These are phyloP conservation scores for Cristatella mucedo DNA, from an alignment of 2,888 invertebrate species.

Conservation along the genomic window DNA sequence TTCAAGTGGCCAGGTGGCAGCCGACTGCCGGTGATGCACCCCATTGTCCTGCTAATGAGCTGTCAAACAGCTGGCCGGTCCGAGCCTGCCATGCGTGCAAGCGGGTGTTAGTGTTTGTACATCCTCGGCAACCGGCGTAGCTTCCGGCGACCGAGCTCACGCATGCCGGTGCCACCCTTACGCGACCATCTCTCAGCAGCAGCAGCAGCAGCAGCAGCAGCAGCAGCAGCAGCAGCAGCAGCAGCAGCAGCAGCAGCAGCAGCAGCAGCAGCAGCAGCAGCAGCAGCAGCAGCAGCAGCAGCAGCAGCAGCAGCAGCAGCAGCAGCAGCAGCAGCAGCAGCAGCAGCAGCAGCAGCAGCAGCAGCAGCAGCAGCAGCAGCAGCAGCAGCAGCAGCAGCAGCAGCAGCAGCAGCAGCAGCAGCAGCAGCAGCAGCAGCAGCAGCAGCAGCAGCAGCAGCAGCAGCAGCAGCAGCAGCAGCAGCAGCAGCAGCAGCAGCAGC, in stretches of 20 bases:
- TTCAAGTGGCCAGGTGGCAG: too few relatives aligned
- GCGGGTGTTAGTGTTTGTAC: too few relatives aligned
- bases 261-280: constrained; percentile 1
- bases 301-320: constrained; percentile 1
- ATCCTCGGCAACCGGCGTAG: too few relatives aligned
- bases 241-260: constrained; percentile 1
- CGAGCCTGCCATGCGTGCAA: too few relatives aligned
- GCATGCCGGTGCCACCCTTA: too few relatives aligned
- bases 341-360: constrained; percentile 1
- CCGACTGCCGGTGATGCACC: too few relatives aligned
- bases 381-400: constrained; percentile 1
- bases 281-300: constrained; percentile 1
- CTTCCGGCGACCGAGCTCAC: too few relatives aligned
- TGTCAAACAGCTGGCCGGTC: too few relatives aligned
- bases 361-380: constrained; percentile 1
- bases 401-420: constrained; percentile 1
- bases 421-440: constrained; percentile 1
- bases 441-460: constrained; percentile 1
- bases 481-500: constrained; percentile 1
- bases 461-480: constrained; percentile 1
- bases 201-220: constrained; percentile 1
- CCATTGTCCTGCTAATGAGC: too few relatives aligned
- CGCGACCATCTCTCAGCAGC: neutral
- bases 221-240: constrained; percentile 1
- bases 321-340: constrained; percentile 1